Base-by-base conservation (phyloP, 2,113 vertebrate genomes). In the Ceuthmochares aereus region DNA sequence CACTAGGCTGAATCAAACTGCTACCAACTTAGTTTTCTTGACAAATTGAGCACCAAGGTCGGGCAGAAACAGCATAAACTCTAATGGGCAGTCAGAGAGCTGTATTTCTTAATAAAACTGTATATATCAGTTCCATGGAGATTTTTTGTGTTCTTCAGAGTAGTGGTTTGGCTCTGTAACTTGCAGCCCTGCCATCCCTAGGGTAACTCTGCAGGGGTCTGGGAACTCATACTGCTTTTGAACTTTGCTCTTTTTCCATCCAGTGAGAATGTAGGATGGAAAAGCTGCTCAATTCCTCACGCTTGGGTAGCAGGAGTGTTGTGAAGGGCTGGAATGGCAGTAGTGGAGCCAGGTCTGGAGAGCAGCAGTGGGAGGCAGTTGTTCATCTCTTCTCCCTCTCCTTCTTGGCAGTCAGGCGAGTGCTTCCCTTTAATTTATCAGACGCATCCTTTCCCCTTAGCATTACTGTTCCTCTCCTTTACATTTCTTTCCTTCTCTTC, bases 141-240 rank as follows among this genome's bases (percentile, higher is more conserved):
- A 59, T 10, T 64, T 76, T 76, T 64, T 68, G 49, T 47, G 7
- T 55, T 73, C 94, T 84, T 58, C 62, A 60, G 52, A 36, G 60
- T 47, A 74, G 63, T 21, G 22, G 62, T 59, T 84, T 49, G 42
- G 42, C 32, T 45, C 1, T 0, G 18, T 12, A 73, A 6, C 29
- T 34, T 42, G 34, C 0, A 0, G 69, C 60, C 74, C 51, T 0
- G 0, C 66, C 40, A 6, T 63, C 37, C 34, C 1, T 0, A 15
- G 43, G 54, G n/a, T 60, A 54, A 86, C 37, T 26, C 30, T 62
- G 79, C 1, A 1, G 14, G 2, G 10, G 18, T 8, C 27, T 27
- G 36, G 75, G 54, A 77, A 20, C 45, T 86, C 9, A 2, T 69
- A 21, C 42, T 52, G 55, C 55, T 54, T 23, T 55, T 83, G 43